These are phyloP conservation scores for Drosophila anomelani DNA, from an alignment of 2,888 invertebrate species.

Conservation along the genomic window DNA sequence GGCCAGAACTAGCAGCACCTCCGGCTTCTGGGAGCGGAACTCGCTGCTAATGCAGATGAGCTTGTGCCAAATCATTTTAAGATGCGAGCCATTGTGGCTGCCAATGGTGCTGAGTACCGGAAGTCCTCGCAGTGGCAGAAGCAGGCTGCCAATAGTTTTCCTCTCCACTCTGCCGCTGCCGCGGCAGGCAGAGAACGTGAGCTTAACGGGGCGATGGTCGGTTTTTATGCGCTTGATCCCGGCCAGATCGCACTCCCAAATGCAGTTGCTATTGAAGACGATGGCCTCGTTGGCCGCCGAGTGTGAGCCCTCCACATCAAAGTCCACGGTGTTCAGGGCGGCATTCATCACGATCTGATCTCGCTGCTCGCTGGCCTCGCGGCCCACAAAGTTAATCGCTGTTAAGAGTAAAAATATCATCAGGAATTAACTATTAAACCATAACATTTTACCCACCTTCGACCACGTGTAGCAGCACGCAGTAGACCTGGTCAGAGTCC, in stretches of 20 bases:
- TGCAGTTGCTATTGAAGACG: conserved; percentile 89
- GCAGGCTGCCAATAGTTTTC: conserved; percentile 89
- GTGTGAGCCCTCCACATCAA: conserved; percentile 89
- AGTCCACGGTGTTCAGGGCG: conserved; percentile 88
- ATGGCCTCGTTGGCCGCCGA: conserved; percentile 86
- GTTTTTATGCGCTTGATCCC: conserved; percentile 89
- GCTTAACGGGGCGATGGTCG: conserved; percentile 90
- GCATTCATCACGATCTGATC: conserved; percentile 87
- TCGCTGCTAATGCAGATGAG: conserved; percentile 87
- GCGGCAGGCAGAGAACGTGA: conserved; percentile 86
- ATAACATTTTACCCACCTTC: conserved; percentile 71
- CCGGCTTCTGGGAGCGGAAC: conserved; percentile 87
- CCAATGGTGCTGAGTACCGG: conserved; percentile 87
- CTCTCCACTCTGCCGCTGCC: conserved; percentile 63
- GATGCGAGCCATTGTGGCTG: conserved; percentile 82
- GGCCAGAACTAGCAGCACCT: conserved; percentile 87
- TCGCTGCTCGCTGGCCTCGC: conserved; percentile 37
- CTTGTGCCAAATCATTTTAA: conserved; percentile 87
- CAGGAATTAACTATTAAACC: not conserved
- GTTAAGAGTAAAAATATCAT: not conserved
- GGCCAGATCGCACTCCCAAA: conserved; percentile 92
- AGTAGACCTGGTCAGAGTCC: conserved; percentile 66
- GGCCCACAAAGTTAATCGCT: conserved; percentile 66
- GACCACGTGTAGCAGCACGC: conserved; percentile 81
- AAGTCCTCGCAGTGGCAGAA: conserved; percentile 89